Conservation (phyloP, 2,113 vertebrate genomes). For the Nycticryphes semicollaris region DNA sequence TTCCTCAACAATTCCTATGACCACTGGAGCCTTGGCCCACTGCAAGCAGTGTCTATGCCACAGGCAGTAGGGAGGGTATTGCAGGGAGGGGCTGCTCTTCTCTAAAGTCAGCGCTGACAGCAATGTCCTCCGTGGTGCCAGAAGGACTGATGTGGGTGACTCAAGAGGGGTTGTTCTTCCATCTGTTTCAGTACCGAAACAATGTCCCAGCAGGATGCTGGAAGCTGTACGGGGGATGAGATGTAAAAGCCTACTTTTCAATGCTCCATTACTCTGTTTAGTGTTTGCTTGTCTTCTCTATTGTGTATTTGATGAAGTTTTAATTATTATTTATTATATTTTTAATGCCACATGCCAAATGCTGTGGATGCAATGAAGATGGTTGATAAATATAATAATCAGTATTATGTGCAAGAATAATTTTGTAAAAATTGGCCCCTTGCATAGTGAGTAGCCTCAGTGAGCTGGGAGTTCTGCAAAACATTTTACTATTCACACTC, state of each 20-base stretch:
- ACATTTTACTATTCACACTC: background rate
- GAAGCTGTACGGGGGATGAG: background rate
- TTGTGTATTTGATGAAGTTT: constrained; percentile 32
- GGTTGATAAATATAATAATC: constrained; percentile 19
- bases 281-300: constrained; percentile 28
- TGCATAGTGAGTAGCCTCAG: background rate
- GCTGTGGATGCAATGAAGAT: background rate
- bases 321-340: constrained; percentile 43
- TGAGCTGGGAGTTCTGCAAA: background rate
- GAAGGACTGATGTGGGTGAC: constrained; percentile 9
- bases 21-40: background rate
- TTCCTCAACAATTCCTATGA: background rate
- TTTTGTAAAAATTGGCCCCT: background rate
- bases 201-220: constrained; percentile 45
- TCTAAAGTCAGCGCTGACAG: background rate
- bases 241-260: constrained; percentile 47
- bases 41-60: background rate
- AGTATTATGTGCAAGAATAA: background rate
- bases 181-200: constrained; percentile 19
- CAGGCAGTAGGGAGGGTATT: background rate
- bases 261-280: constrained; percentile 15
- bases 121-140: background rate
- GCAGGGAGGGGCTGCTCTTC: background rate
- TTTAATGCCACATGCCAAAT: background rate
- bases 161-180: constrained; percentile 19